Evolutionary conservation across 2,888 invertebrate species (phyloP), one percentile per base, ranked within the genome.

Genomic region (Eremobia ochroleuca): DNA sequence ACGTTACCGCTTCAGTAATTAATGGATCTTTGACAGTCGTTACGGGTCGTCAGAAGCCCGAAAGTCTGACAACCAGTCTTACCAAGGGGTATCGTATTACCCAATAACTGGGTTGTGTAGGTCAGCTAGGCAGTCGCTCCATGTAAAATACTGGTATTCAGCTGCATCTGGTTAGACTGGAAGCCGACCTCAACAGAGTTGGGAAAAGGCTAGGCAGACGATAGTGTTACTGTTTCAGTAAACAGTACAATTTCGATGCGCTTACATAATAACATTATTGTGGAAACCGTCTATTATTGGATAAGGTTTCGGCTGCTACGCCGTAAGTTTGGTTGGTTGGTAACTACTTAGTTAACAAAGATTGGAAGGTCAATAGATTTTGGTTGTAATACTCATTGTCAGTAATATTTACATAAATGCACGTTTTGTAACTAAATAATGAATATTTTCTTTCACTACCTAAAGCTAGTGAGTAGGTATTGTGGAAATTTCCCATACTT

Each of bases 191-290:
- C n/a, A n/a, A n/a, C n/a, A n/a, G n/a, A n/a, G n/a, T n/a, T n/a
- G n/a, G n/a, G n/a, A n/a, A n/a, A n/a, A n/a, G n/a, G n/a, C n/a
- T n/a, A n/a, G n/a, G n/a, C n/a, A n/a, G n/a, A n/a, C n/a, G n/a
- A n/a, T n/a, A n/a, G n/a, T n/a, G 73, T 40, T 43, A 67, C 62
- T n/a, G 28, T 74, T 76, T 71, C 66, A 78, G 40, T 55, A 59
- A 74, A 73, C 64, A 77, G 31, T 61, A 67, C 59, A 59, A 55
- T 43, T n/a, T 71, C 34, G 61, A 46, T 62, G 37, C 34, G 40
- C 55, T 77, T 62, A 77, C 46, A 55, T 61, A 46, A 61, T 77
- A 61, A 73, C 59, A 67, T 59, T 70, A 73, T 43, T 58, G 8
- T 62, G 59, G 73, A 55, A 34, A 8, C 5, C 25, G 13, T 13